Percentiles rank a stretch among this genome's conserved stretches.
Evolutionary conservation across 1,140 invertebrate genomes (phyloP).

Genomic region (Phocides pigmalion): DNA sequence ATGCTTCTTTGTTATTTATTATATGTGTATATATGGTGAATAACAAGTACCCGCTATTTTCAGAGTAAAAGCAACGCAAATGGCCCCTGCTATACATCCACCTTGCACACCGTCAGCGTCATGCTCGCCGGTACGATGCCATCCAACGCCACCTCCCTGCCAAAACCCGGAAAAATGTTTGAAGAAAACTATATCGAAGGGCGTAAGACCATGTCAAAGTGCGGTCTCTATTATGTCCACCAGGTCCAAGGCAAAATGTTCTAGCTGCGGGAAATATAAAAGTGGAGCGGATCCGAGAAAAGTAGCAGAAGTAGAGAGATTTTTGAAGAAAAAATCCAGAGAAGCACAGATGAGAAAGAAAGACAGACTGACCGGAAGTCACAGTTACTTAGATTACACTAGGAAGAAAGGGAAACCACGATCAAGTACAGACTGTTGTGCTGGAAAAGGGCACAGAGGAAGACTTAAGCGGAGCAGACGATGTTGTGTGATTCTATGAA

Average conservation of each 20-base stretch:
- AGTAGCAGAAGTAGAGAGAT: constrained; percentile 52
- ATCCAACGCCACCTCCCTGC: constrained; percentile 66
- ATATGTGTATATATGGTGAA: background rate
- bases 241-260: constrained; percentile 56
- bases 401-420: constrained; percentile 48
- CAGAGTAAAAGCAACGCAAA: constrained; percentile 56
- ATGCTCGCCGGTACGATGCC: constrained; percentile 64
- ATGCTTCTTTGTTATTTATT: background rate
- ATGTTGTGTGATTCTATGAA: constrained; percentile 63
- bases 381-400: constrained; percentile 53
- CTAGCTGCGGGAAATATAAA: constrained; percentile 58
- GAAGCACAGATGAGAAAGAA: constrained; percentile 59
- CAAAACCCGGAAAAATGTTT: constrained; percentile 70
- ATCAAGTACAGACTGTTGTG: constrained; percentile 53
- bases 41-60: constrained; percentile 34
- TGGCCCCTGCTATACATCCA: constrained; percentile 67
- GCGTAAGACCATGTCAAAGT: constrained; percentile 63
- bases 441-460: constrained; percentile 68
- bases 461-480: constrained; percentile 48
- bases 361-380: constrained; percentile 57
- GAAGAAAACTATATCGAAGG: constrained; percentile 60
- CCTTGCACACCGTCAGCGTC: constrained; percentile 68
- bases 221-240: constrained; percentile 70
- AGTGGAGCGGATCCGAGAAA: constrained; percentile 49
- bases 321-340: constrained; percentile 60